Percentiles rank a stretch among this genome's conserved stretches.
Evolutionary conservation across 2,797 vertebrate species (phyloP).

Genomic region (Pangasius djambal): DNA sequence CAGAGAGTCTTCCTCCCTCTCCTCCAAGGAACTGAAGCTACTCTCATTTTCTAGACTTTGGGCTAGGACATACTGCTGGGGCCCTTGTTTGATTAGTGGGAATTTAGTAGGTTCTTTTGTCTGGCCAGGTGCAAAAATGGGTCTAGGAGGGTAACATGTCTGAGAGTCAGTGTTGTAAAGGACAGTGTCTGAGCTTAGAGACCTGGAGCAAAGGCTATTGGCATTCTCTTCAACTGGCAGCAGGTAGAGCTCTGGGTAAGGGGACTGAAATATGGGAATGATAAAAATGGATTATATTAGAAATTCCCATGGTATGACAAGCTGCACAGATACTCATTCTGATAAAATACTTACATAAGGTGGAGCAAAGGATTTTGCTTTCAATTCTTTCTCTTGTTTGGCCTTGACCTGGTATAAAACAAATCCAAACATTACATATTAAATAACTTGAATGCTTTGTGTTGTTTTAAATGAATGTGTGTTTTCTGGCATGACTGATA

Average conservation of each 20-base stretch:
- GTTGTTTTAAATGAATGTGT: background rate
- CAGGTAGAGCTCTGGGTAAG: conserved; percentile 89
- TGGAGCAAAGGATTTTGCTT: conserved; percentile 88
- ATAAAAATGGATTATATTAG: background rate
- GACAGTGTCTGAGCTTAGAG: conserved; percentile 71
- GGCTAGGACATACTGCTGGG: conserved; percentile 64
- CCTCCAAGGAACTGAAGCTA: conserved; percentile 64
- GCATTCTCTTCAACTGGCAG: conserved; percentile 74
- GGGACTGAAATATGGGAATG: conserved; percentile 74
- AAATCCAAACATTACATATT: conserved; percentile 3
- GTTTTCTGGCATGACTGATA: background rate
- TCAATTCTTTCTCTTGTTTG: conserved; percentile 88
- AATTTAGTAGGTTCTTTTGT: conserved; percentile 73
- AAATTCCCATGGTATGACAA: background rate
- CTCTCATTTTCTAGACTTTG: conserved; percentile 63
- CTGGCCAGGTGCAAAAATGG: conserved; percentile 63
- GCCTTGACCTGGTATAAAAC: conserved; percentile 80
- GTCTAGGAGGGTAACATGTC: conserved; percentile 62
- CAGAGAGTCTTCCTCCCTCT: conserved; percentile 63
- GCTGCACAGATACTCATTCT: background rate
- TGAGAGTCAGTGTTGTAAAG: conserved; percentile 69
- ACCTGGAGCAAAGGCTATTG: conserved; percentile 75
- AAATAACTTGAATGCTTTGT: background rate
- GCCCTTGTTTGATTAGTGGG: conserved; percentile 69
- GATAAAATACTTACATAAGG: conserved; percentile 83